Base-by-base conservation (phyloP, 2,888 invertebrate genomes). In the Tinea pellionella region DNA sequence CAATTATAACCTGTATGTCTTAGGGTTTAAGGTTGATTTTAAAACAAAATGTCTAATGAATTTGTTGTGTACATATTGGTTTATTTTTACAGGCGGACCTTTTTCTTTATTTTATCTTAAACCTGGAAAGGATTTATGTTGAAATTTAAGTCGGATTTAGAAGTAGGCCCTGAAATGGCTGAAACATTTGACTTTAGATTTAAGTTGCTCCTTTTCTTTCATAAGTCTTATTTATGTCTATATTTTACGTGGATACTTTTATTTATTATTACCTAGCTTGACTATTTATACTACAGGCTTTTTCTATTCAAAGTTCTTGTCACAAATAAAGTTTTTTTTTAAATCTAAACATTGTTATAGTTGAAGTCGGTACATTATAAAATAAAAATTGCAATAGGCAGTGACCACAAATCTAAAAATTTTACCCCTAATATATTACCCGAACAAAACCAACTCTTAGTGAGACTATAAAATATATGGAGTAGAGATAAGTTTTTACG, bases 51-150 rank as follows among this genome's bases (percentile, higher is more conserved):
- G 2, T 15, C 12, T 47, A n/a, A n/a, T n/a, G 15, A 47, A 47
- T 4, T 1, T 47, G 16, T 47, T 47, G 47, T 47, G 47, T 47
- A 15, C 47, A 47, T 47, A 47, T 47, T 47, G 47, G 47, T 15
- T 47, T 47, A 47, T 47, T 47, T 47, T 47, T 47, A 47, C 47
- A 47, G 16, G 8, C 47, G 9, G 47, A 47, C 15, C 47, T 15
- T 47, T 47, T 47, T 47, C 16, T 16, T 47, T 47, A 47, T 47
- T 47, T 47, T 47, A 47, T 47, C 47, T 47, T 47, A 47, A 47
- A 47, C 47, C 47, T 47, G 47, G 15, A 16, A 47, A 9, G 47
- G 47, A 47, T 47, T 47, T 47, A 15, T 47, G 47, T 47, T 37
- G 47, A 47, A 47, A 47, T 47, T 47, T 47, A 47, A 47, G 15